Evolutionary conservation across 2,888 invertebrate species (phyloP).

Genomic region (Volucella bombylans): DNA sequence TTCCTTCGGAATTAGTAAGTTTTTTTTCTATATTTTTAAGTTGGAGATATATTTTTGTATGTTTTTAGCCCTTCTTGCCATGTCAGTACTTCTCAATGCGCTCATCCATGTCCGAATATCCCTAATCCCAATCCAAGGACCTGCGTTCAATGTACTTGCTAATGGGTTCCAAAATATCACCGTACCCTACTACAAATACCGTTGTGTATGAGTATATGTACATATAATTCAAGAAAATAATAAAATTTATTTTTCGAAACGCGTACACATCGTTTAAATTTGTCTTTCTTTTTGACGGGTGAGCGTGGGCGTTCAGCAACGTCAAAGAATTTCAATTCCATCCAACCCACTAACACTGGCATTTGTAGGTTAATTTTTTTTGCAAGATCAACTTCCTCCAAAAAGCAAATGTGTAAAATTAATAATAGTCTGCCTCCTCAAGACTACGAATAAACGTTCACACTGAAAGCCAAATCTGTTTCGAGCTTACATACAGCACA

Average conservation of each 20-base stretch:
- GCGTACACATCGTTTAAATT: slow-evolving; percentile 8
- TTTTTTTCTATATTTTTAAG: background rate
- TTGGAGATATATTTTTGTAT: background rate
- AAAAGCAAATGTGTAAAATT: slow-evolving; percentile 26
- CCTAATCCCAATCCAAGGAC: background rate
- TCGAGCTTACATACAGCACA: slow-evolving; percentile 9
- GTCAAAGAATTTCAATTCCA: slow-evolving; percentile 11
- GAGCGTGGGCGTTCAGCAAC: slow-evolving; percentile 38
- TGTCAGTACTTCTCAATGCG: slow-evolving; percentile 1
- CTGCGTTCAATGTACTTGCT: slow-evolving; percentile 3
- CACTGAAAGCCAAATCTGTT: slow-evolving; percentile 26
- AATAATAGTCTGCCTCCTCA: slow-evolving; percentile 23
- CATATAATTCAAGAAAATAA: background rate
- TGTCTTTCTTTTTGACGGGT: slow-evolving; percentile 3
- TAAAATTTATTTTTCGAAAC: slow-evolving; percentile 50
- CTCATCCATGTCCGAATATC: background rate
- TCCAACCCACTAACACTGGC: background rate
- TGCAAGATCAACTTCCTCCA: slow-evolving; percentile 15
- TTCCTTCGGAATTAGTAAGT: slow-evolving; percentile 38
- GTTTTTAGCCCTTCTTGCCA: background rate
- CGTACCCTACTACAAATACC: background rate
- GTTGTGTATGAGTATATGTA: background rate
- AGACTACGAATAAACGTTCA: slow-evolving; percentile 32
- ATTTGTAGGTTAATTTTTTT: slow-evolving; percentile 45
- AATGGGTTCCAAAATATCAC: background rate